Percentiles rank a stretch among this genome's conserved stretches.
These are phyloP conservation scores for Rhogogaster chlorosoma DNA, from an alignment of 2,888 invertebrate species.

Conservation along the genomic window DNA sequence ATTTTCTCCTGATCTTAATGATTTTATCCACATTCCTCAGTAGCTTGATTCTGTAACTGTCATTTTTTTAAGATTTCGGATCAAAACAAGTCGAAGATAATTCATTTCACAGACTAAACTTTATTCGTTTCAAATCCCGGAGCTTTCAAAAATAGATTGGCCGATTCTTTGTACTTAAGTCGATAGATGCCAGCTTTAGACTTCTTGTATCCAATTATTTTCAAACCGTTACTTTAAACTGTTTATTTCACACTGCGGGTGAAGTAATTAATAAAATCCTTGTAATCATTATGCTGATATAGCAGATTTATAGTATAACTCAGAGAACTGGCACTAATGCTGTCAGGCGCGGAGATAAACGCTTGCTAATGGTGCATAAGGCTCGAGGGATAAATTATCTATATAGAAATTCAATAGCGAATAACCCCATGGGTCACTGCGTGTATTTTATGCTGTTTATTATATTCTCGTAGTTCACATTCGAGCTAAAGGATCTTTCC, in stretches of 20 bases:
- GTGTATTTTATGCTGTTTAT: neutral
- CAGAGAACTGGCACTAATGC: neutral
- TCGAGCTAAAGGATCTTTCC: slow-evolving; percentile 5
- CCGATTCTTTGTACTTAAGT: neutral
- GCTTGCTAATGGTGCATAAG: neutral
- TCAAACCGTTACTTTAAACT: neutral
- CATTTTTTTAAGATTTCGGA: neutral
- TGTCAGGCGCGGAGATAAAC: neutral
- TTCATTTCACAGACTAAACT: neutral
- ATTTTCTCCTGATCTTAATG: neutral
- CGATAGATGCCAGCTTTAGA: neutral
- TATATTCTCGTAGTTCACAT: neutral
- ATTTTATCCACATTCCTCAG: neutral
- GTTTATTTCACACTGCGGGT: neutral
- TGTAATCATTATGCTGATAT: neutral
- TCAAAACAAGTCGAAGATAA: neutral
- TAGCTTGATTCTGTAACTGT: neutral
- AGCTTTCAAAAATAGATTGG: neutral
- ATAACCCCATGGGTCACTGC: slow-evolving; percentile 12
- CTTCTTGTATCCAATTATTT: neutral
- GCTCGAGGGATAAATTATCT: neutral
- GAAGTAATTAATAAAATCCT: neutral
- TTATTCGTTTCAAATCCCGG: neutral
- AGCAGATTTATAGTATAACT: neutral
- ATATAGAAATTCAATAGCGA: neutral